Evolutionary conservation across 2,113 vertebrate species (phyloP), one percentile per base, ranked within the genome.

Genomic region (Platysternon megacephalum): DNA sequence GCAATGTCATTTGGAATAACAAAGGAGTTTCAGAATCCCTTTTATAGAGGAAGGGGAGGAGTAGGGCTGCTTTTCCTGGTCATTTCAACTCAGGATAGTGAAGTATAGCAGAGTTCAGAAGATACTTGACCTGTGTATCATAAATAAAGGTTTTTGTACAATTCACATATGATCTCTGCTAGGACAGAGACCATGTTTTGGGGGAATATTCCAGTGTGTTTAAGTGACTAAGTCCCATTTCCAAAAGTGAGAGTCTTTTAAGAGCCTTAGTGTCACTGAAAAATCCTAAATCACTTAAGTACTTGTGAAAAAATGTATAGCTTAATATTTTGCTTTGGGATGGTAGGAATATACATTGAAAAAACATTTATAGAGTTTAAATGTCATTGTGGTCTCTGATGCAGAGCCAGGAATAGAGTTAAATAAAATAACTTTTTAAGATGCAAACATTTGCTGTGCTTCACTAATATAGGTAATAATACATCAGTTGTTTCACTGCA

Each of bases 201-300:
- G n/a, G 65, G 65, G 17, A 5, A 17, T 11, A 72, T 19, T 39
- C 17, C 35, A 61, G 11, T 14, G 29, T 61, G 56, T 58, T 58
- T 58, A 29, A 61, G 12, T 17, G 13, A 13, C 13, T 32, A 6
- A 92, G 32, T 19, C 32, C 14, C 14, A 19, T n/a, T 68, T 68
- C 29, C 29, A 68, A n/a, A 68, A 68, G 32, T 1, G 1, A 1
- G 82, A 29, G 48, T 58, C 85, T 90, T 58, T 0, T 0, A 79
- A 86, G 29, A 39, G 2, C 19, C 10, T 42, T 13, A 7, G 11
- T 56, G 26, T 79, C 14, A 10, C 24, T 55, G 6, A 84, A 92
- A 72, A 44, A 39, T 24, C 11, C 32, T 19, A n/a, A 68, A 13
- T 68, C 65, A 72, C 19, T 39, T 39, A 72, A 72, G 65, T 19